Percentiles rank a stretch among this genome's conserved stretches.
These are phyloP conservation scores for Ditula angustiorana DNA, from an alignment of 2,888 invertebrate genomes.

Conservation along the genomic window DNA sequence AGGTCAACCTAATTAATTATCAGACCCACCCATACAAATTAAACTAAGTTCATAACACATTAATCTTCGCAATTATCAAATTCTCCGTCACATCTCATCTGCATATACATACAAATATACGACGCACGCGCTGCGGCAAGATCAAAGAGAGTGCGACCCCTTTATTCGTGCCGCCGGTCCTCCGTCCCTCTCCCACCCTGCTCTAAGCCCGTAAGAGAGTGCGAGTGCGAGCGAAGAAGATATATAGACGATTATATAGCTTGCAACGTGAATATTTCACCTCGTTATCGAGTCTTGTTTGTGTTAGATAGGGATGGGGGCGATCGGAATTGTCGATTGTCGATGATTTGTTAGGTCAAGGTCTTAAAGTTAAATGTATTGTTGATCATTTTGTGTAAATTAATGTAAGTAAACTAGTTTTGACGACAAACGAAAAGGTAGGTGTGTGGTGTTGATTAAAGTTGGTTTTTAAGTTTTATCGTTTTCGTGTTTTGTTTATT, in stretches of 20 bases:
- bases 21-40: slow-evolving; percentile 31
- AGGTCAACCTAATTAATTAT: slow-evolving; percentile 34
- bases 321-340: slow-evolving; percentile 62
- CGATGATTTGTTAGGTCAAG: slow-evolving; percentile 49
- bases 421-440: too few relatives aligned
- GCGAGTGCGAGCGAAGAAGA: slow-evolving; percentile 67
- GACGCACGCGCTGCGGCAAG: slow-evolving; percentile 81
- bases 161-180: slow-evolving; percentile 81
- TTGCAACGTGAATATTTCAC: slow-evolving; percentile 85
- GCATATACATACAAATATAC: slow-evolving; percentile 73
- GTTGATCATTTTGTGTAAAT: background rate
- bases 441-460: too few relatives aligned
- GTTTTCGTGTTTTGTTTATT: too few relatives aligned
- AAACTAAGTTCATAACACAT: slow-evolving; percentile 58
- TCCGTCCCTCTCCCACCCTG: slow-evolving; percentile 78
- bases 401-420: too few relatives aligned
- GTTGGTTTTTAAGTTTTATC: too few relatives aligned
- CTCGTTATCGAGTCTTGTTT: slow-evolving; percentile 86
- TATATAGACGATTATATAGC: slow-evolving; percentile 76
- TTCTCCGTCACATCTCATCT: slow-evolving; percentile 79
- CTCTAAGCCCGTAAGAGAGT: slow-evolving; percentile 58
- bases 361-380: background rate
- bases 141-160: slow-evolving; percentile 83
- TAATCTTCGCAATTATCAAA: slow-evolving; percentile 85
- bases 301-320: slow-evolving; percentile 78